Evolutionary conservation across 2,113 vertebrate species (phyloP), one percentile per base, ranked within the genome.

Genomic region (Merops nubicus): DNA sequence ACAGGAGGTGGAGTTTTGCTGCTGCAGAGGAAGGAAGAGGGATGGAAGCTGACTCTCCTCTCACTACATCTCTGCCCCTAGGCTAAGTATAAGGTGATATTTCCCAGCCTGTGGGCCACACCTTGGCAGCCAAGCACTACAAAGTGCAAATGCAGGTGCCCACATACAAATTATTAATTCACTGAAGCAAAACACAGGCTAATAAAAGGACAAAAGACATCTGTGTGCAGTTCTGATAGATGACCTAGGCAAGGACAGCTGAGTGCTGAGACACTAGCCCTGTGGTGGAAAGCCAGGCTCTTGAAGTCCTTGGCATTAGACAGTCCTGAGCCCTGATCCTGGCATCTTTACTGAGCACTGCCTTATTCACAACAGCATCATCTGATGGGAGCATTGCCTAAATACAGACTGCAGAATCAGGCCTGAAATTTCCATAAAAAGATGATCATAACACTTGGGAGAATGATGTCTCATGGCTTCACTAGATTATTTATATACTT

Each of bases 401-500:
- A 88, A 42, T 2, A 76, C 74, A 34, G 31, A 29, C 53, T 62
- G 48, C 34, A 78, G 57, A 82, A 82, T 26, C 28, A 53, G 57
- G 23, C 59, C 59, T 74, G n/a, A 90, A 74, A 88, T 94, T 88
- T 93, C 80, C 64, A 15, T 75, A 68, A 92, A 56, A 89, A 88
- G 28, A 60, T 20, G 56, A 89, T 69, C 83, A 73, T 73, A 89
- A 54, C 23, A 42, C 68, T 64, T 87, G 62, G 65, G 81, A 82
- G 72, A 90, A 79, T 50, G 67, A 83, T 33, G 19, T 65, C 93
- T 94, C 73, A 38, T 2, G 11, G 65, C 57, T 94, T 59, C 16
- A 59, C 69, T 84, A 21, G 34, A 81, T 92, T 97, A 96, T 97
- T 98, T 97, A 93, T 96, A 88, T 65, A 88, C 96, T 93, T 96